Evolutionary conservation across 2,797 vertebrate species (phyloP).

Genomic region (Onychomys leucogaster): DNA sequence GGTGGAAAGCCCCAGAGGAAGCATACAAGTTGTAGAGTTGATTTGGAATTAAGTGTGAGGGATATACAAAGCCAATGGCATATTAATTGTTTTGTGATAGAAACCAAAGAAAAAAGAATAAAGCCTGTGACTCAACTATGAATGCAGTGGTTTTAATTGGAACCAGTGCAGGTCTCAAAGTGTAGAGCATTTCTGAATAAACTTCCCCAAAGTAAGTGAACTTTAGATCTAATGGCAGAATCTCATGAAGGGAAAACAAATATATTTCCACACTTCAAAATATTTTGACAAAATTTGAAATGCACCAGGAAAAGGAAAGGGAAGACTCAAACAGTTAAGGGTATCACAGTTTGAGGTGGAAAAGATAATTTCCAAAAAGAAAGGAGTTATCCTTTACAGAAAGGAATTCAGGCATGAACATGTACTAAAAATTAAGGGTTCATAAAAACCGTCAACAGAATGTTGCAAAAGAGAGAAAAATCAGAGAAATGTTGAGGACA

Average conservation of each 20-base stretch:
- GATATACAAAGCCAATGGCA: slow-evolving; percentile 58
- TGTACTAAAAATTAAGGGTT: not conserved
- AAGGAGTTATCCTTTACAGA: slow-evolving; percentile 9
- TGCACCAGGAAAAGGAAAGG: not conserved
- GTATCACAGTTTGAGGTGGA: not conserved
- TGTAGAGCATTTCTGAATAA: slow-evolving; percentile 4
- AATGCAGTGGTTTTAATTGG: slow-evolving; percentile 41
- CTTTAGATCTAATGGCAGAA: slow-evolving; percentile 25
- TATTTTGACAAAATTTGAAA: slow-evolving; percentile 72
- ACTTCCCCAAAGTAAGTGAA: slow-evolving; percentile 50
- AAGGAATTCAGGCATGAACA: not conserved
- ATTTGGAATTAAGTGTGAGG: slow-evolving; percentile 61
- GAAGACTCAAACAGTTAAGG: not conserved
- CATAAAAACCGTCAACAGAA: slow-evolving; percentile 7
- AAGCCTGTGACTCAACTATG: slow-evolving; percentile 8
- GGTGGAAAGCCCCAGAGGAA: slow-evolving; percentile 59
- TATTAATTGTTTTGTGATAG: slow-evolving; percentile 71
- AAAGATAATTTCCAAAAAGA: slow-evolving; percentile 6
- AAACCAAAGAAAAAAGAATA: slow-evolving; percentile 59
- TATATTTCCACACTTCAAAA: slow-evolving; percentile 57
- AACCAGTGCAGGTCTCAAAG: slow-evolving; percentile 17
- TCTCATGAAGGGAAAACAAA: slow-evolving; percentile 47
- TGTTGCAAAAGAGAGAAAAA: not conserved
- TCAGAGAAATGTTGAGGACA: not conserved
- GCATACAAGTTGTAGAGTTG: slow-evolving; percentile 51